Evolutionary conservation across 2,113 vertebrate genomes (phyloP).

Genomic region (Tricholaema leucomelas): DNA sequence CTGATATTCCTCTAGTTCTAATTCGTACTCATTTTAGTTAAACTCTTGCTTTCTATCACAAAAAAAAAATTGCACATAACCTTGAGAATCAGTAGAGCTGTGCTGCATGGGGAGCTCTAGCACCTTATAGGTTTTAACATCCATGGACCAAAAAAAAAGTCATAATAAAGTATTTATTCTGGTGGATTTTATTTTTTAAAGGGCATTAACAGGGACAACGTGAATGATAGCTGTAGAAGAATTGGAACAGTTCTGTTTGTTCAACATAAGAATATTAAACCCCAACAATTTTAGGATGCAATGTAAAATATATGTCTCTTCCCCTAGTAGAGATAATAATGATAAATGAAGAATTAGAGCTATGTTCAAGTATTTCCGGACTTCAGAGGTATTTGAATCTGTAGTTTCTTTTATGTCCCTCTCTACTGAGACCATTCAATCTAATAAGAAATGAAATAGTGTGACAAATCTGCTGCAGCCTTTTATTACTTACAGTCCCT

Average conservation of each 20-base stretch:
- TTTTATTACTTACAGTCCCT: conserved; percentile 44
- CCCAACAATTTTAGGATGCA: not conserved
- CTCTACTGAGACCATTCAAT: conserved; percentile 24
- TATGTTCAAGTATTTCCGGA: not conserved
- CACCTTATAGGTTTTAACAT: not conserved
- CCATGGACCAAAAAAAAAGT: not conserved
- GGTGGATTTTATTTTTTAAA: not conserved
- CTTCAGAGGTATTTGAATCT: conserved; percentile 33
- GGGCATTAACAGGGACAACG: not conserved
- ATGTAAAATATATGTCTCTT: not conserved
- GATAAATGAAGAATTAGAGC: conserved; percentile 19
- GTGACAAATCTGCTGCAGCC: conserved; percentile 48
- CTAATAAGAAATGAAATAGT: conserved; percentile 50
- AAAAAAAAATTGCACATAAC: not conserved
- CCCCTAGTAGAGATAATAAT: not conserved
- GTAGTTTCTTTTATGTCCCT: conserved; percentile 18
- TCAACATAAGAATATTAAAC: not conserved
- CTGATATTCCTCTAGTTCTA: conserved; percentile 46
- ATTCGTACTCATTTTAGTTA: conserved; percentile 43
- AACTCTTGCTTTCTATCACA: conserved; percentile 21
- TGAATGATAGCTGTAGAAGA: not conserved
- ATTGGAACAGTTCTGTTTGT: not conserved
- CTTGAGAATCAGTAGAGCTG: not conserved
- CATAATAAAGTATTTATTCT: not conserved
- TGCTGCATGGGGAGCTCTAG: not conserved